Evolutionary conservation across 2,797 vertebrate species (phyloP), one percentile per base, ranked within the genome.

Genomic region (Apogon talboti): DNA sequence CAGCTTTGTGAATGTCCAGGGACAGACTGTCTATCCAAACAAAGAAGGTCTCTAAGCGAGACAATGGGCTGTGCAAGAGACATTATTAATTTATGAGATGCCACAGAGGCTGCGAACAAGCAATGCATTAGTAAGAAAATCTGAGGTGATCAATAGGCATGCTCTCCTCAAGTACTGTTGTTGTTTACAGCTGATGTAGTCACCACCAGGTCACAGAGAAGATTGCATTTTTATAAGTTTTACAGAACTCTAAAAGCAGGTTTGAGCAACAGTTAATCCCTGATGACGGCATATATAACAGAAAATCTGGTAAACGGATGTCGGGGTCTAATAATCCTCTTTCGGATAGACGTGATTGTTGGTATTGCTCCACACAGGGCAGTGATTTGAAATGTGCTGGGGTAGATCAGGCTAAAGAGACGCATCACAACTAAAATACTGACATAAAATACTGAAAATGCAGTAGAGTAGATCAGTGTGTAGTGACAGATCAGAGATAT

Each of bases 271-370:
- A 46, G 44, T 38, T 62, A 3, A 67, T 56, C 40, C 44, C 63
- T 67, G 69, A 80, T 68, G 45, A 79, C 47, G 46, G 54, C 48
- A 71, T 56, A 68, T 56, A 56, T 66, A 66, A 66, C n/a, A 49
- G 58, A 64, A 78, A 79, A 78, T 83, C 55, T 76, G 56, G 24
- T 65, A 47, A 77, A 72, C 16, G 33, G 67, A 71, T 75, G 59
- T 55, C 43, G 7, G 14, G 15, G 63, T 66, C 6, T 46, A 67
- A 24, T 71, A 80, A 80, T 79, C 66, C 64, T 56, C 66, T 66
- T 76, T 64, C 13, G 68, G 50, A 65, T 48, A 21, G 64, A 71
- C 40, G 48, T 56, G 48, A 62, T 46, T 70, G 61, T 67, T 73
- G 66, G 42, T 73, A 65, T 50, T 61, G 68, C 65, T 66, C 53